Percentiles rank a stretch among this genome's conserved stretches.
phyloP scores from a whole-genome alignment of 2,797 vertebrate species.

The Micromesistius poutassou region DNA sequence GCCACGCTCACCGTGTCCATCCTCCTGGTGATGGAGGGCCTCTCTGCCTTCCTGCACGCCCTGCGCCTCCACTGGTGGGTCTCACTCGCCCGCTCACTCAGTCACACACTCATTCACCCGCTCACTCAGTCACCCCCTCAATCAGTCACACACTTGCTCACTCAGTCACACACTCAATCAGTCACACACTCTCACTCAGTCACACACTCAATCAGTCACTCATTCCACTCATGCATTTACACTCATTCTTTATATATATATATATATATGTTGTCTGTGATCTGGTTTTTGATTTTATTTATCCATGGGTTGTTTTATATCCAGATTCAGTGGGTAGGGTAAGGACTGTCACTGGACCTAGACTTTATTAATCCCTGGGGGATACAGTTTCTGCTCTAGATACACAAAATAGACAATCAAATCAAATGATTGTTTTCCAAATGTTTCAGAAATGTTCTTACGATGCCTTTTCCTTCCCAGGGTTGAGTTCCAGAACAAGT shows the following conservation, averaged over 20 bases:
- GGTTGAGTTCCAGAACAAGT: slow-evolving; percentile 99
- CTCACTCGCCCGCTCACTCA: not conserved
- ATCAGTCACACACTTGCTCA: too few species aligned
- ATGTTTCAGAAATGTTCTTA: not conserved
- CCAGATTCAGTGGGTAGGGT: too few species aligned
- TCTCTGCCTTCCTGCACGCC: slow-evolving; percentile 96
- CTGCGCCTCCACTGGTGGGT: slow-evolving; percentile 94
- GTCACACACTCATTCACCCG: not conserved
- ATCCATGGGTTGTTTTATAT: not conserved
- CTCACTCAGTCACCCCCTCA: not conserved
- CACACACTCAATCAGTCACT: not conserved
- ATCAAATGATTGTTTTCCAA: not conserved
- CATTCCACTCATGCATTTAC: too few species aligned
- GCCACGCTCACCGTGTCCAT: slow-evolving; percentile 86
- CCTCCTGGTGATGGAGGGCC: slow-evolving; percentile 94
- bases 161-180: too few species aligned
- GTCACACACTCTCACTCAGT: not conserved
- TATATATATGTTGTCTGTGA: not conserved
- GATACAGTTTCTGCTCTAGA: not conserved
- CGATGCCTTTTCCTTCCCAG: slow-evolving; percentile 59
- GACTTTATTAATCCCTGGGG: too few species aligned
- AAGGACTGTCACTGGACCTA: too few species aligned
- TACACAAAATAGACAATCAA: not conserved
- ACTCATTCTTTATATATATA: not conserved
- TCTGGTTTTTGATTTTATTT: not conserved